Evolutionary conservation across 2,888 invertebrate genomes (phyloP).

Genomic region (Tinea semifulvella): DNA sequence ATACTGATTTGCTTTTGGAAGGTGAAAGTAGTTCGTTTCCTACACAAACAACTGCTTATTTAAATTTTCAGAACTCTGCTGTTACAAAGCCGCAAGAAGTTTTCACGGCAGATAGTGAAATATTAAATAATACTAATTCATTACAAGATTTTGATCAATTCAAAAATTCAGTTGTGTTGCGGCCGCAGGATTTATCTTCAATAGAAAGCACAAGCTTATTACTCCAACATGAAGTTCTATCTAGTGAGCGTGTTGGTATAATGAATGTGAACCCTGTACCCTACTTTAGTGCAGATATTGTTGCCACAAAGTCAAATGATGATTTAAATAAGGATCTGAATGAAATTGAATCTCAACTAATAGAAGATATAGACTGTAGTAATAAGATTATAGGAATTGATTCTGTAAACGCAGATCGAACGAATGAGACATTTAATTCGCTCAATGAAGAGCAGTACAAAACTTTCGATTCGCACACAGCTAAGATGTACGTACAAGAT

Average conservation of each 20-base stretch:
- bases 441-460: background rate
- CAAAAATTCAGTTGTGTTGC: conserved; percentile 34
- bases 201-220: conserved; percentile 5
- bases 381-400: conserved; percentile 20
- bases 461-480: conserved; percentile 33
- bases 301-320: background rate
- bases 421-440: conserved; percentile 2
- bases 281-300: background rate
- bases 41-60: conserved; percentile 33
- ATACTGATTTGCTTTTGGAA: conserved; percentile 32
- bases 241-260: background rate
- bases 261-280: no score
- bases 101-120: conserved; percentile 33
- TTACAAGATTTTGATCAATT: conserved; percentile 40
- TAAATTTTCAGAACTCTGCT: conserved; percentile 44
- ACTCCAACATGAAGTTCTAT: background rate
- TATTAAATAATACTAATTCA: conserved; percentile 30
- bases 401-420: conserved; percentile 25
- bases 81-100: conserved; percentile 39
- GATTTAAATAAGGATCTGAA: conserved; percentile 1
- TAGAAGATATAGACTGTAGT: background rate
- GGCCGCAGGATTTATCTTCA: conserved; percentile 45
- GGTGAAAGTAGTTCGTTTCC: conserved; percentile 33
- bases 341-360: conserved; percentile 1
- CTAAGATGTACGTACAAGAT: conserved; percentile 14